These are phyloP conservation scores for Trematomus bernacchii DNA, from an alignment of 2,797 vertebrate genomes.

Conservation along the genomic window DNA sequence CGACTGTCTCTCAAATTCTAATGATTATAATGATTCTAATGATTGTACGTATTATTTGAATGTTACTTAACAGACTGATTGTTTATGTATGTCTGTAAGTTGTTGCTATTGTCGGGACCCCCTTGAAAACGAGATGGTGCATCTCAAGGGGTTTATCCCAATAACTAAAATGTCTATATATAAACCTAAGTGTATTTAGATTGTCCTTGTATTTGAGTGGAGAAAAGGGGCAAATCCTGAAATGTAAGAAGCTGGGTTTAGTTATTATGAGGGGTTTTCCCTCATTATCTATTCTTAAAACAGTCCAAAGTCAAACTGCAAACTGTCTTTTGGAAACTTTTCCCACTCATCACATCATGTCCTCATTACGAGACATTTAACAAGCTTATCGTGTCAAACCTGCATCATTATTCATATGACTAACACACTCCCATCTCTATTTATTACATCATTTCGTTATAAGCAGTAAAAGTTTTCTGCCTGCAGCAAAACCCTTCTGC, in stretches of 20 bases:
- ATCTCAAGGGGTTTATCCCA: too few relatives aligned
- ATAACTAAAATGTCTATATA: too few relatives aligned
- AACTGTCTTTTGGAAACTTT: too few relatives aligned
- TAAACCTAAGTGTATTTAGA: neutral
- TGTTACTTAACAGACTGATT: too few relatives aligned
- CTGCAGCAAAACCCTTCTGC: constrained; percentile 13
- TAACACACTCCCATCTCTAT: constrained; percentile 22
- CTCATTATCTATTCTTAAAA: neutral
- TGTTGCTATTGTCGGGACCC: too few relatives aligned
- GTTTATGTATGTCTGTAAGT: too few relatives aligned
- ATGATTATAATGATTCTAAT: too few relatives aligned
- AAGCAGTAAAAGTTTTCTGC: constrained; percentile 44
- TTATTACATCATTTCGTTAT: constrained; percentile 44
- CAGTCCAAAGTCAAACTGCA: too few relatives aligned
- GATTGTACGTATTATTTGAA: too few relatives aligned
- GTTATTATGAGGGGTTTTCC: neutral
- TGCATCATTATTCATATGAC: constrained; percentile 26
- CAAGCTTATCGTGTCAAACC: constrained; percentile 34
- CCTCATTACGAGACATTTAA: neutral
- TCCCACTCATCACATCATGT: neutral
- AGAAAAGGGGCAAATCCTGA: neutral
- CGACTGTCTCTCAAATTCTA: too few relatives aligned
- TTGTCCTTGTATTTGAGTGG: neutral
- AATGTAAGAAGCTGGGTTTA: neutral
- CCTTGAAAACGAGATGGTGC: too few relatives aligned